Base-by-base conservation (phyloP, 2,888 invertebrate genomes). In the Pheosia gnoma region DNA sequence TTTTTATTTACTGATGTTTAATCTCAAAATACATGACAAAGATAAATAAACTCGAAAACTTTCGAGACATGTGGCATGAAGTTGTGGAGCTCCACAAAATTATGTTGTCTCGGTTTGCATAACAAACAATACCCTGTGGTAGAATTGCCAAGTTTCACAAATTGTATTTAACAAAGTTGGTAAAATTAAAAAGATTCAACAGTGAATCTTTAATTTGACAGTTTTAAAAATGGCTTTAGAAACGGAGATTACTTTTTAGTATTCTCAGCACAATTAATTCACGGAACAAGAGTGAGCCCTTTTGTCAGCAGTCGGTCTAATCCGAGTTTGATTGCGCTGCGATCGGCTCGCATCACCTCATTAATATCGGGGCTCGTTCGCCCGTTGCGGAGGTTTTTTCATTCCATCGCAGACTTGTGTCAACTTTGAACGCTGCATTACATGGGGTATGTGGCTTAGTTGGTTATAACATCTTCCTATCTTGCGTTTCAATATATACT, bases 281-380 rank as follows among this genome's bases (percentile, higher is more conserved):
- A 39, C 57, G 49, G 63, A 61, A 60, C 60, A 54, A 58, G 61
- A 58, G 66, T 45, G 68, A 67, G 59, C 59, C 59, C 68, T 74
- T 76, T 76, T 78, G 83, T 82, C 80, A 81, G 80, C 78, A 58
- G 49, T 60, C 61, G 59, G 61, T 67, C 60, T 81, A 81, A 84
- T 80, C 84, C 84, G 59, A 57, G 74, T 79, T 83, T 84, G 83
- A 84, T 84, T 83, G 83, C 81, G 68, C 43, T 73, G 73, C 69
- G 68, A 72, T 71, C 72, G 67, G 69, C 62, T 69, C 67, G 58
- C 66, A 67, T 68, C 72, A 64, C 66, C 75, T 79, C 81, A 82
- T 82, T 83, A 81, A 80, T 78, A 78, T 71, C 61, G 61, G 56
- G 25, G 59, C 67, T 60, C 39, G 55, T n/a, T n/a, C n/a, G 39